A percentile compares a stretch with the other conserved stretches of the same genome.
These are phyloP conservation scores for Martes flavigula DNA, from an alignment of 2,797 vertebrate genomes.

Conservation along the genomic window DNA sequence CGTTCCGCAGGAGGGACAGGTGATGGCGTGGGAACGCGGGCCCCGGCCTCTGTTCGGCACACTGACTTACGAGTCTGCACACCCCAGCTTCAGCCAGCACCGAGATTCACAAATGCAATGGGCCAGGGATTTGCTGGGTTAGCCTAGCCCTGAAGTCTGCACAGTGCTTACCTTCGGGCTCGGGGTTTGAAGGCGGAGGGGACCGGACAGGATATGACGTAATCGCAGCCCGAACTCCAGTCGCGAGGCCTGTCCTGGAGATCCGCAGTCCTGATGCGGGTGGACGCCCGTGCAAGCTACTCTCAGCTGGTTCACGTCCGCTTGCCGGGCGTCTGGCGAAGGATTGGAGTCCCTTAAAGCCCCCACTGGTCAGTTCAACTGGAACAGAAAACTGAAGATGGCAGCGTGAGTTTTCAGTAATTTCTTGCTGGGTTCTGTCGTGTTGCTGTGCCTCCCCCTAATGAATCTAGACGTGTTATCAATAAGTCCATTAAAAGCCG, in stretches of 20 bases:
- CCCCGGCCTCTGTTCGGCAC: background rate
- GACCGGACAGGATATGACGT: accelerated
- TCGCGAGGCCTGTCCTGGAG: accelerated
- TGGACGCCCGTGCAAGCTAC: accelerated
- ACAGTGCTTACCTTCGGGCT: accelerated
- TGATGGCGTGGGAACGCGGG: accelerated
- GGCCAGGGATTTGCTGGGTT: too few relatives aligned
- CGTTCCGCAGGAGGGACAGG: background rate
- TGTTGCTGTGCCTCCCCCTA: background rate
- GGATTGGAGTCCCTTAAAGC: background rate
- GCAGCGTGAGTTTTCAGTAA: background rate
- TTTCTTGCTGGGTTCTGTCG: background rate
- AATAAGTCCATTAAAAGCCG: background rate
- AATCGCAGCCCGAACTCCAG: accelerated
- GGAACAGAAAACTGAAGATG: too few relatives aligned
- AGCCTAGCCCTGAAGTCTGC: background rate
- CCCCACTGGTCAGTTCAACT: background rate
- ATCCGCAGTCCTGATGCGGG: accelerated
- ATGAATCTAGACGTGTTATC: constrained; percentile 34
- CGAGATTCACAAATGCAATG: accelerated
- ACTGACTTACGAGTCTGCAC: accelerated
- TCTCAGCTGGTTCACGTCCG: background rate
- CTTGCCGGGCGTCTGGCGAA: background rate
- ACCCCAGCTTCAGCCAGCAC: background rate
- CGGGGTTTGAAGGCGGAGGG: background rate